Evolutionary conservation across 2,888 invertebrate genomes (phyloP).

Genomic region (Heteropelma amictum): DNA sequence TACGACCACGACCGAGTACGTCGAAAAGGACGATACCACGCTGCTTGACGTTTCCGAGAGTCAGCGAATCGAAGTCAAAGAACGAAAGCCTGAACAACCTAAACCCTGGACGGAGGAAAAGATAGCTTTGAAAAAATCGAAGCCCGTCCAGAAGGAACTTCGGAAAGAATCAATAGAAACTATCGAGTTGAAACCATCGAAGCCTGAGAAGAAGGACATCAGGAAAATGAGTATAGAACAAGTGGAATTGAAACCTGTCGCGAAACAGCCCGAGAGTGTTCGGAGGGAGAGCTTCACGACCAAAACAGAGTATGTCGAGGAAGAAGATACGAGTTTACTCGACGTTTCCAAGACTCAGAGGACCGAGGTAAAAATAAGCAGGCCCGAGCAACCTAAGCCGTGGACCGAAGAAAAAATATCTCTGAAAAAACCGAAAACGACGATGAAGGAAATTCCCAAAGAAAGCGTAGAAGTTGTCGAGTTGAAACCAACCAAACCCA

Average conservation of each 20-base stretch:
- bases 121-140: slow-evolving; percentile 79
- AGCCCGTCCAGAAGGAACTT: slow-evolving; percentile 74
- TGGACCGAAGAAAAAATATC: slow-evolving; percentile 74
- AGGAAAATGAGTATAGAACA: slow-evolving; percentile 66
- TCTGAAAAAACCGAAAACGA: slow-evolving; percentile 69
- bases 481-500: slow-evolving; percentile 80
- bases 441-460: slow-evolving; percentile 65
- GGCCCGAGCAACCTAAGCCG: slow-evolving; percentile 62
- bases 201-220: slow-evolving; percentile 74
- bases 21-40: slow-evolving; percentile 66
- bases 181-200: slow-evolving; percentile 81
- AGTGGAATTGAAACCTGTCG: slow-evolving; percentile 61
- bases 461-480: slow-evolving; percentile 67
- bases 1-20: slow-evolving; percentile 45
- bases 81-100: slow-evolving; percentile 50
- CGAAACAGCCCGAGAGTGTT: slow-evolving; percentile 56
- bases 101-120: slow-evolving; percentile 84
- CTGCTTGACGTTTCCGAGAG: slow-evolving; percentile 49
- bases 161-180: slow-evolving; percentile 76
- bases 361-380: slow-evolving; percentile 46
- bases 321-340: slow-evolving; percentile 45
- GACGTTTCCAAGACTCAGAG: slow-evolving; percentile 11
- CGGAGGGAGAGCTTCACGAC: slow-evolving; percentile 56
- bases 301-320: slow-evolving; percentile 56
- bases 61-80: slow-evolving; percentile 51